Evolutionary conservation across 2,113 vertebrate species (phyloP).

Genomic region (Pangasianodon gigas): DNA sequence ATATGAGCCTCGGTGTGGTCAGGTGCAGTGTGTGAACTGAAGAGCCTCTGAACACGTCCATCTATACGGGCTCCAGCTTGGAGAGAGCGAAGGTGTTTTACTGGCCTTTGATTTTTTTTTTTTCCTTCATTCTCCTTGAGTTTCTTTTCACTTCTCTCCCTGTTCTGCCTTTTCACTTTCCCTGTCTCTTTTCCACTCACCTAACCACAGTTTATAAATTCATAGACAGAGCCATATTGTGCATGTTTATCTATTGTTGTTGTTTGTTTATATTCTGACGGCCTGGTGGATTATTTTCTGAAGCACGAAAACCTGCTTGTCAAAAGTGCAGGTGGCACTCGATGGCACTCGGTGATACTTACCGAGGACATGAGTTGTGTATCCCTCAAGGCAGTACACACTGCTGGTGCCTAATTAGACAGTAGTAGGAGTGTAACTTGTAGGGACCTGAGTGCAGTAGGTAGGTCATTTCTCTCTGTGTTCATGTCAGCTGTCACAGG

Average conservation of each 20-base stretch:
- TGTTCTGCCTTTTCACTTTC: slow-evolving; percentile 12
- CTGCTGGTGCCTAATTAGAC: slow-evolving; percentile 68
- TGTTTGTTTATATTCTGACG: slow-evolving; percentile 39
- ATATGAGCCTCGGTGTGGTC: slow-evolving; percentile 22
- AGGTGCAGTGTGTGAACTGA: slow-evolving; percentile 6
- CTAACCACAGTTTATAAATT: slow-evolving; percentile 25
- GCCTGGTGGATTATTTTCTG: slow-evolving; percentile 22
- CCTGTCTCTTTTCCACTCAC: slow-evolving; percentile 15
- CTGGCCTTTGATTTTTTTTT: slow-evolving; percentile 6
- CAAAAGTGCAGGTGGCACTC: slow-evolving; percentile 32
- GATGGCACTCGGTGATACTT: slow-evolving; percentile 12
- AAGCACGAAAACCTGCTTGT: slow-evolving; percentile 31
- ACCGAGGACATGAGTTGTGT: background rate
- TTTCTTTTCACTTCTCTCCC: background rate
- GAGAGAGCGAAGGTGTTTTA: background rate
- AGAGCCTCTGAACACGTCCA: slow-evolving; percentile 10
- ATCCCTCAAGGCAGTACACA: slow-evolving; percentile 59
- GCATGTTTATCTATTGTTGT: slow-evolving; percentile 25
- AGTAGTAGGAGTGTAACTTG: slow-evolving; percentile 48
- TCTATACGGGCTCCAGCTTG: background rate
- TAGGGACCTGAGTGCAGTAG: slow-evolving; percentile 67
- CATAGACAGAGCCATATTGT: slow-evolving; percentile 19
- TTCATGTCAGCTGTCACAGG: slow-evolving; percentile 60
- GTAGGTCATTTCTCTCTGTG: slow-evolving; percentile 61
- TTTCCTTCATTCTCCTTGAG: background rate